Conservation (phyloP, 2,888 invertebrate genomes). For the Chelonus formosanus region DNA sequence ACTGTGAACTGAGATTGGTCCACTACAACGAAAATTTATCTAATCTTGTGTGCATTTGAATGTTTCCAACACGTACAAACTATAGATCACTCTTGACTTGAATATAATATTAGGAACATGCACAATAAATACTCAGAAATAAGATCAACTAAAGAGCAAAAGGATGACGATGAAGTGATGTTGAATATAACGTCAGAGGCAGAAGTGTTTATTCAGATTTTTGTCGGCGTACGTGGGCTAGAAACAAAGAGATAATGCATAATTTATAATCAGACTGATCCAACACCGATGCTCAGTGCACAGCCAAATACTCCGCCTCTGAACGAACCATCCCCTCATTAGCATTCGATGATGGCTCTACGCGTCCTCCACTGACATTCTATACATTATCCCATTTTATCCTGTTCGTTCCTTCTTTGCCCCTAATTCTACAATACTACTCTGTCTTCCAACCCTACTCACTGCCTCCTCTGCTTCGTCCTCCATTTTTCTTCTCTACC, state of each 20-base stretch:
- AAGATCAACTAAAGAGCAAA: too few relatives aligned
- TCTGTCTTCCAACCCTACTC: constrained; percentile 22
- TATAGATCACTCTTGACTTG: too few relatives aligned
- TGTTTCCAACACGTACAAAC: too few relatives aligned
- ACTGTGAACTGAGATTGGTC: too few relatives aligned
- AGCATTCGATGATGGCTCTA: constrained; percentile 66
- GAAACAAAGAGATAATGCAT: constrained; percentile 54
- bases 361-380: constrained; percentile 57
- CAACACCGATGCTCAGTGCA: constrained; percentile 47
- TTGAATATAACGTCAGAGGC: constrained; percentile 1
- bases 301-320: constrained; percentile 54
- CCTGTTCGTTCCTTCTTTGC: constrained; percentile 25
- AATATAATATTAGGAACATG: too few relatives aligned
- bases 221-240: constrained; percentile 34
- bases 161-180: not conserved
- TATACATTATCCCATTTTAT: constrained; percentile 55
- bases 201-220: constrained; percentile 39
- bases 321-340: constrained; percentile 63
- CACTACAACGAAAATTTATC: too few relatives aligned
- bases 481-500: constrained; percentile 19
- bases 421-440: constrained; percentile 29
- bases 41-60: too few relatives aligned
- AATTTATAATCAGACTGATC: constrained; percentile 65
- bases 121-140: too few relatives aligned
- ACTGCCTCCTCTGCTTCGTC: constrained; percentile 24